Base-by-base conservation (phyloP, 2,113 vertebrate genomes). In the Myotis davidii region DNA sequence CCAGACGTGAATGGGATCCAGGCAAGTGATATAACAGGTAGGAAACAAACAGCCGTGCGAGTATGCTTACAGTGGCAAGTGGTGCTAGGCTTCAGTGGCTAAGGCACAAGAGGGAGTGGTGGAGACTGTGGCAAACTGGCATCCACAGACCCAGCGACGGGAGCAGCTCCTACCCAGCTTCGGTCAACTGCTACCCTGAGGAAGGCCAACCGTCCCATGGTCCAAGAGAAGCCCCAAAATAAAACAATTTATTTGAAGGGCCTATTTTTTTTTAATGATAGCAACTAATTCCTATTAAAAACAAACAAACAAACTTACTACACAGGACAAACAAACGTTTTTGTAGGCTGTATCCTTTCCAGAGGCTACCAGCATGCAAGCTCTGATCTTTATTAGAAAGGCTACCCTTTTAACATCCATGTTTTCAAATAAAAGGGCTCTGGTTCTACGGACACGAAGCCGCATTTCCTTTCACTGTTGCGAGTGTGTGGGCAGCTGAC, bases 251-350 rank as follows among this genome's bases (percentile, higher is more conserved):
- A 48, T 42, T 64, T 50, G 48, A 77, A 77, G 37, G 48, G 9
- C 9, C 77, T 82, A 20, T 39, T 91, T 93, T 83, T 95, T 79
- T 85, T 11, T 74, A 94, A 93, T 59, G 27, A 16, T 70, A 12
- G 27, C 67, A 69, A 85, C 3, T 32, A 18, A 13, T 42, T 85
- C 72, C 17, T 48, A 56, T 50, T 45, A 48, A 89, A 79, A 77
- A 39, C 25, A 74, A 72, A 90, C n/a, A 56, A 96, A 65, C 7
- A 72, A 89, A 88, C 13, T 72, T 3, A 83, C 5, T 17, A 0
- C 2, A 25, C 3, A 61, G 14, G 65, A 20, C 74, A 85, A 81
- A 88, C 13, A 64, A 45, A 65, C 29, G 5, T 1, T 2, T 69
- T 9, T 70, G 54, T 14, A 45, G 72, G 45, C 77, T 73, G 5